These are phyloP conservation scores for Platycnemis pennipes DNA, from an alignment of 2,888 invertebrate genomes.

Conservation along the genomic window DNA sequence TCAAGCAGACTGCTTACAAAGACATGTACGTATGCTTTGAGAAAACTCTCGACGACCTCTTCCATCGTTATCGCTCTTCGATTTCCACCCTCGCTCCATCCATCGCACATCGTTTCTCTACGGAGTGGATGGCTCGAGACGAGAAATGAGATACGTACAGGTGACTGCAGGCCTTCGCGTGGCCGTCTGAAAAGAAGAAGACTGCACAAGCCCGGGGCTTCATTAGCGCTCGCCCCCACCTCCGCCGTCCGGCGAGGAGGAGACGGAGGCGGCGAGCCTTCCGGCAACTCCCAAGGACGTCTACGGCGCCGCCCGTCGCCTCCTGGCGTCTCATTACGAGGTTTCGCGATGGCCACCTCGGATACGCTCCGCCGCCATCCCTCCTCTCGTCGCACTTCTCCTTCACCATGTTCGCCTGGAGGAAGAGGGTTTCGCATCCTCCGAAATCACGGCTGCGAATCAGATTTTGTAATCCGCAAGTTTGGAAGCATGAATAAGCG, in stretches of 20 bases:
- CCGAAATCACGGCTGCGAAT: no score
- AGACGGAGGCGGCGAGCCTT: not conserved
- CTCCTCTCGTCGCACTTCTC: not conserved
- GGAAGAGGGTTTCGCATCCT: no score
- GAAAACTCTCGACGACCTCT: no score
- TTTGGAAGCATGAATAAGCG: no score
- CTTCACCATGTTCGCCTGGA: no score
- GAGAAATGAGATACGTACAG: not conserved
- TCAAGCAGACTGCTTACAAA: no score
- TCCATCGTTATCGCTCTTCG: not conserved
- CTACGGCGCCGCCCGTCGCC: not conserved
- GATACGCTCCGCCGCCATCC: not conserved
- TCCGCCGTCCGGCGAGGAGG: not conserved
- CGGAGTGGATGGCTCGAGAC: not conserved
- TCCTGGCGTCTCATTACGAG: conserved; percentile 12
- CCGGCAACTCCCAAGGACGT: conserved; percentile 16
- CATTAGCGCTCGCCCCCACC: not conserved
- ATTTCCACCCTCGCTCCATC: not conserved
- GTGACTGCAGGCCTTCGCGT: not conserved
- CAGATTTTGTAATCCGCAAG: no score
- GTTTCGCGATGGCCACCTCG: not conserved
- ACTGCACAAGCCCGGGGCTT: not conserved
- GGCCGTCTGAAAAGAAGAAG: not conserved
- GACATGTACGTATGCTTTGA: no score
- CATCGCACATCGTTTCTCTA: not conserved